A percentile compares a stretch with the other conserved stretches of the same genome.
phyloP scores from a whole-genome alignment of 2,888 invertebrate species.

The Fragum whitleyi region DNA sequence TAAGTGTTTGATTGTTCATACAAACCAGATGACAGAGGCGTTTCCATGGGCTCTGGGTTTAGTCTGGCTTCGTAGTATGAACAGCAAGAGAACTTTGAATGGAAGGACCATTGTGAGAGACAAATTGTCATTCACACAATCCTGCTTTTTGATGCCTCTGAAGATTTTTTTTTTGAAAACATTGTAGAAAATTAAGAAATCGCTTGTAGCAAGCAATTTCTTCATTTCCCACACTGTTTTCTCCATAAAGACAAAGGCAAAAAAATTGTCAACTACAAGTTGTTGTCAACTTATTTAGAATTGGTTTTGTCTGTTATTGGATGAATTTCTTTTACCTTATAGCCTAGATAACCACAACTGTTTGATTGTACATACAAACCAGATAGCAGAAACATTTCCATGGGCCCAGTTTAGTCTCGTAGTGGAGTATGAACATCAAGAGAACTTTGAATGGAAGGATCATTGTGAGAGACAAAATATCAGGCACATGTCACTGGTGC shows the following conservation, averaged over 20 bases:
- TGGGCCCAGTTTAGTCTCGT: conserved; percentile 76
- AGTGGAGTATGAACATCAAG: conserved; percentile 72
- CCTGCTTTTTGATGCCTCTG: background rate
- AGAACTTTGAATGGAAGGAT: conserved; percentile 47
- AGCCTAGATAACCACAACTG: conserved; percentile 71
- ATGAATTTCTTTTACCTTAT: too few species aligned
- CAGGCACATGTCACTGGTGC: conserved; percentile 54
- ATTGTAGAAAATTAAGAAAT: too few species aligned
- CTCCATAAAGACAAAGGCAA: too few species aligned
- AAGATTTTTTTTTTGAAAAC: too few species aligned
- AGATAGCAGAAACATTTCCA: conserved; percentile 66
- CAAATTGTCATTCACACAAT: conserved; percentile 65
- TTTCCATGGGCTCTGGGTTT: conserved; percentile 77
- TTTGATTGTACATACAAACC: conserved; percentile 50
- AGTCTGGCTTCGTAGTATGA: conserved; percentile 75
- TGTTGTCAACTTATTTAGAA: too few species aligned
- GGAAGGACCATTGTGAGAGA: conserved; percentile 62
- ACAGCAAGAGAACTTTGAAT: conserved; percentile 40
- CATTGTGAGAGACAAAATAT: conserved; percentile 68
- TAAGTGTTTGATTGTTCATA: conserved; percentile 66
- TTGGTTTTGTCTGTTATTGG: too few species aligned
- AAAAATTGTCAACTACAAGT: too few species aligned
- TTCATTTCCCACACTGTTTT: background rate
- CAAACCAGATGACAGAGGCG: conserved; percentile 46
- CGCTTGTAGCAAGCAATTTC: too few species aligned